Conservation (phyloP, 2,888 invertebrate species). For the Ochropacha duplaris region DNA sequence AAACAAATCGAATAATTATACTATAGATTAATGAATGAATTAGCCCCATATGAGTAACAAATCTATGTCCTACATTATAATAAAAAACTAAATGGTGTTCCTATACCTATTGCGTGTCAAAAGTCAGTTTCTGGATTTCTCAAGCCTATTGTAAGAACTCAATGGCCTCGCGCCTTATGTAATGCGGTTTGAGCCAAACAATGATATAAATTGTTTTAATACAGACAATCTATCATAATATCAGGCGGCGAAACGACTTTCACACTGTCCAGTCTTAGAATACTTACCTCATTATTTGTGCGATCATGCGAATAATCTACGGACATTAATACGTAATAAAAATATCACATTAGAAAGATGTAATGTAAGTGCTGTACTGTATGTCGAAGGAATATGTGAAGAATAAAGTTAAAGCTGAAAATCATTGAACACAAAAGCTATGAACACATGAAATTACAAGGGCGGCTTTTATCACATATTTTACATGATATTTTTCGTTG, state of each 20-base stretch:
- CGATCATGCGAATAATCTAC: too few species aligned
- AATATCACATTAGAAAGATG: too few species aligned
- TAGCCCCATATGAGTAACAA: not conserved
- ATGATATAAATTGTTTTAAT: conserved; percentile 3
- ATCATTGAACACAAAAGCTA: too few species aligned
- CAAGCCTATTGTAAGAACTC: conserved; percentile 23
- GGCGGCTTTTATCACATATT: too few species aligned
- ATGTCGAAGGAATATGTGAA: too few species aligned
- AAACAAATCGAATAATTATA: too few species aligned
- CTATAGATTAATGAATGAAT: not conserved
- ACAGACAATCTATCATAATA: conserved; percentile 15
- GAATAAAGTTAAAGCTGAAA: too few species aligned
- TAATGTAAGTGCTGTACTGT: too few species aligned
- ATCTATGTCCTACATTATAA: conserved; percentile 18
- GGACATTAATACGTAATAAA: too few species aligned
- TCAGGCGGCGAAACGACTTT: conserved; percentile 17
- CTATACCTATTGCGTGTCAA: conserved; percentile 47
- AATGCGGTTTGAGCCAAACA: conserved; percentile 10
- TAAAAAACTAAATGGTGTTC: conserved; percentile 25
- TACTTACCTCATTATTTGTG: too few species aligned
- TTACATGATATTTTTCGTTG: not conserved
- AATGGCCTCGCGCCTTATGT: conserved; percentile 14
- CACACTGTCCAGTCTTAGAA: conserved; percentile 3
- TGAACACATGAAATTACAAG: too few species aligned
- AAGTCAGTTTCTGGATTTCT: conserved; percentile 34